Evolutionary conservation across 1,140 invertebrate genomes (phyloP).

Genomic region (Dreissena polymorpha): DNA sequence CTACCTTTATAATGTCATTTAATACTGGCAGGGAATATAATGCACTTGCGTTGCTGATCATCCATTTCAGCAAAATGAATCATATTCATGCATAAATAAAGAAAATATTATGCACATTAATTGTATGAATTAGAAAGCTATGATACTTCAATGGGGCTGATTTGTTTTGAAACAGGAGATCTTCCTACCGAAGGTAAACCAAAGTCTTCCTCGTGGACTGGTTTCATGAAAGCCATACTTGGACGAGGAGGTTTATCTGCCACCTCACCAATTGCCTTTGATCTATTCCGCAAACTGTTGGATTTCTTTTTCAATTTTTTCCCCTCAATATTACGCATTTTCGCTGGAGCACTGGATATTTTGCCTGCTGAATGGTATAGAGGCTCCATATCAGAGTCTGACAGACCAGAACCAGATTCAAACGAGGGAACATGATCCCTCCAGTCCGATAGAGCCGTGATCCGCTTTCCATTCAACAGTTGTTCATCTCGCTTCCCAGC

Average conservation of each 20-base stretch:
- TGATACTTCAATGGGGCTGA: constrained; percentile 43
- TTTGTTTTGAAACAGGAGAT: constrained; percentile 19
- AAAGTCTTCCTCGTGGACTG: neutral
- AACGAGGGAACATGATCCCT: constrained; percentile 22
- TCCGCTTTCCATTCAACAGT: neutral
- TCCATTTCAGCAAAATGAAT: too few relatives aligned
- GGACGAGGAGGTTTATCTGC: constrained; percentile 40
- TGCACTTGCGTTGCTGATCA: too few relatives aligned
- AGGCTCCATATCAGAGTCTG: constrained; percentile 42
- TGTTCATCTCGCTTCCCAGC: constrained; percentile 42
- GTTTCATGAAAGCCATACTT: constrained; percentile 29
- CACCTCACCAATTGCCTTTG: constrained; percentile 5
- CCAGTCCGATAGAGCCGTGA: neutral
- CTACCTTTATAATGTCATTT: too few relatives aligned
- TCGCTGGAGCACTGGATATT: constrained; percentile 49
- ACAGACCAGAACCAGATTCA: constrained; percentile 44
- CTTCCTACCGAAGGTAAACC: constrained; percentile 7
- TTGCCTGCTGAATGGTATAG: neutral
- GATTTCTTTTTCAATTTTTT: constrained; percentile 43
- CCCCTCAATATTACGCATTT: constrained; percentile 24
- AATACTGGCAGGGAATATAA: too few relatives aligned
- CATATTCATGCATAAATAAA: too few relatives aligned
- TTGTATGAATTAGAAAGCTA: neutral
- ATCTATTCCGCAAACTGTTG: constrained; percentile 28
- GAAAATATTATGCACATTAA: too few relatives aligned